phyloP scores from a whole-genome alignment of 2,797 vertebrate genomes.

The Salmo trutta region DNA sequence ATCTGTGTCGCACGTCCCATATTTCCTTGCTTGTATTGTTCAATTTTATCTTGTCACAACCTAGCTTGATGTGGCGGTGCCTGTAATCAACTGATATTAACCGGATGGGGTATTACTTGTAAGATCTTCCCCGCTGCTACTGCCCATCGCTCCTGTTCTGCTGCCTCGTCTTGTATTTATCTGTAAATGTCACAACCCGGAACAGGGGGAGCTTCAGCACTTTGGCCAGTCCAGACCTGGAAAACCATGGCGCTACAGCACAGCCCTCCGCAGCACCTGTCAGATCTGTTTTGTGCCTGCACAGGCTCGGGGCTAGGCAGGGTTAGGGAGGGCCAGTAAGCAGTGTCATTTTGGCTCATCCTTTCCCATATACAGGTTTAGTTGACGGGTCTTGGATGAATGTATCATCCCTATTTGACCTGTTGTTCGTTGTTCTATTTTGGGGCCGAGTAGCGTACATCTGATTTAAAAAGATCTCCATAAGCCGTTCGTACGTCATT shows the following conservation, averaged over 20 bases:
- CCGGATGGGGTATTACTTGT: neutral
- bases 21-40: neutral
- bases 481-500: neutral
- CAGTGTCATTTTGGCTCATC: neutral
- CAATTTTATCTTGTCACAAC: neutral
- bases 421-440: neutral
- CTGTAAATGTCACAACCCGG: neutral
- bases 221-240: neutral
- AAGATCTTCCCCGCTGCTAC: neutral
- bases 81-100: neutral
- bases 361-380: neutral
- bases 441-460: neutral
- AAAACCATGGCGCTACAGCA: neutral
- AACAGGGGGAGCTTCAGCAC: neutral
- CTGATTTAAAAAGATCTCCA: neutral
- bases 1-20: neutral
- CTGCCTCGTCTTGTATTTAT: neutral
- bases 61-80: neutral
- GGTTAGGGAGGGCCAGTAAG: neutral
- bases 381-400: constrained; percentile 1
- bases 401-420: neutral
- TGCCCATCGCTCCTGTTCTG: neutral
- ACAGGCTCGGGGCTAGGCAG: neutral
- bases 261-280: constrained; percentile 16
- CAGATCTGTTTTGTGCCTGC: neutral